Evolutionary conservation across 2,797 vertebrate genomes (phyloP), one percentile per base, ranked within the genome.

Genomic region (Pyrocephalus nanus): DNA sequence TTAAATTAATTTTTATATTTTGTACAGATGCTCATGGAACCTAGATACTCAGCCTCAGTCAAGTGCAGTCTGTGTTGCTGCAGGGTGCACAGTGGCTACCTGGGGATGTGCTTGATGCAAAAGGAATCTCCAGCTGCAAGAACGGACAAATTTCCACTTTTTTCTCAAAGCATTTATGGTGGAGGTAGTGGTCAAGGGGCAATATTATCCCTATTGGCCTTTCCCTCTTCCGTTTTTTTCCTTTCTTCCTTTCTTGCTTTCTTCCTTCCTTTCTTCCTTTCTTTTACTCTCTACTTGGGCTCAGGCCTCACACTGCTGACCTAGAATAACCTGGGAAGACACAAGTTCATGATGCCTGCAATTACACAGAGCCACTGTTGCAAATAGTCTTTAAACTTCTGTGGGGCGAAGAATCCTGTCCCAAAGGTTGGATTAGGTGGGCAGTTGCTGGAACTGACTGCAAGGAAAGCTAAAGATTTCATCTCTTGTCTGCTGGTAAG

Each of bases 321-420:
- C 9, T 15, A 20, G 23, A 90, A 64, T 48, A 38, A n/a, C 26
- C 22, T 62, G 32, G 42, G 29, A 76, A 76, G 18, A 36, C 45
- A 36, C 0, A 0, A 48, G 13, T 40, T 51, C 0, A 0, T 54
- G 47, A 40, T 67, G 6, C n/a, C 19, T 78, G 42, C 22, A 82
- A 20, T 38, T 72, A 29, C 11, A 40, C 27, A 21, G 27, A 76
- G 11, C 47, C 27, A 32, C 29, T 83, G 22, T 27, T 54, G n/a
- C 43, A 66, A 78, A 61, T 22, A 62, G 17, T 36, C 25, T 58
- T 42, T 36, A 88, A 40, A 67, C 29, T 53, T 88, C 14, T 48
- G 10, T 45, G 45, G 36, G 48, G 3, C 10, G 69, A 91, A 78
- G 42, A 34, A 40, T 25, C 15, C 12, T 5, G 4, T 80, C 79